Percentiles rank a stretch among this genome's conserved stretches.
Conservation (phyloP, 1,140 invertebrate species). For the Centruroides sculpturatus region DNA sequence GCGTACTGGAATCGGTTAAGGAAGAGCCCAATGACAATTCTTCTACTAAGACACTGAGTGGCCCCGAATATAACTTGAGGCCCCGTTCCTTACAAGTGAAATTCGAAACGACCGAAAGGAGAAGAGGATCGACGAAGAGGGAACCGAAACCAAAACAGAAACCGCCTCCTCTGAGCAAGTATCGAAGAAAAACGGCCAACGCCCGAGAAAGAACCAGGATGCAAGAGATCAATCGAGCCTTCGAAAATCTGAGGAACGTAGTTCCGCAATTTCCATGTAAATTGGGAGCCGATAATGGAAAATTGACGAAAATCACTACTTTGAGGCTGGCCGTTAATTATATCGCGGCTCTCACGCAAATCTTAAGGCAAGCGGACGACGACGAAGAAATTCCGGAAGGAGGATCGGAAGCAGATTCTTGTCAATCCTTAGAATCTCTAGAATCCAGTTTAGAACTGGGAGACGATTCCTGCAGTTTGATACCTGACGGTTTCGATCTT, state of each 20-base stretch:
- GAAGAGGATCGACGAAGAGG: slow-evolving; percentile 23
- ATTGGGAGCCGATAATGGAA: slow-evolving; percentile 36
- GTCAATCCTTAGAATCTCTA: slow-evolving; percentile 2
- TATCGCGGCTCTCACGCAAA: slow-evolving; percentile 46
- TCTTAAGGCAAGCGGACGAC: slow-evolving; percentile 28
- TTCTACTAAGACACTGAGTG: neutral
- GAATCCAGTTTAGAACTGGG: slow-evolving; percentile 3
- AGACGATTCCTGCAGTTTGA: neutral
- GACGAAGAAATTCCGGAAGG: neutral
- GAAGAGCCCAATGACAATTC: neutral
- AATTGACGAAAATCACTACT: slow-evolving; percentile 77
- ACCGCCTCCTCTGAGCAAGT: slow-evolving; percentile 72
- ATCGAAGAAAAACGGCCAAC: slow-evolving; percentile 75
- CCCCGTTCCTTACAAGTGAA: slow-evolving; percentile 36
- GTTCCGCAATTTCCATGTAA: slow-evolving; percentile 41
- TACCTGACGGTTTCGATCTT: slow-evolving; percentile 11
- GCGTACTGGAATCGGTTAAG: neutral
- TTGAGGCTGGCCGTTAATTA: slow-evolving; percentile 74
- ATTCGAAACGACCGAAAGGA: slow-evolving; percentile 31
- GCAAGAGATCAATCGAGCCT: slow-evolving; percentile 73
- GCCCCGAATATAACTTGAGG: slow-evolving; percentile 35
- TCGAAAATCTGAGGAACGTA: slow-evolving; percentile 56
- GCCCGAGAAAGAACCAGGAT: slow-evolving; percentile 68
- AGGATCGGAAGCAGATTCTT: neutral
- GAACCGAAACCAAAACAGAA: slow-evolving; percentile 45